Percentiles rank a stretch among this genome's conserved stretches.
Conservation (phyloP, 2,113 vertebrate species). For the Stomatorhinus ivindoensis region DNA sequence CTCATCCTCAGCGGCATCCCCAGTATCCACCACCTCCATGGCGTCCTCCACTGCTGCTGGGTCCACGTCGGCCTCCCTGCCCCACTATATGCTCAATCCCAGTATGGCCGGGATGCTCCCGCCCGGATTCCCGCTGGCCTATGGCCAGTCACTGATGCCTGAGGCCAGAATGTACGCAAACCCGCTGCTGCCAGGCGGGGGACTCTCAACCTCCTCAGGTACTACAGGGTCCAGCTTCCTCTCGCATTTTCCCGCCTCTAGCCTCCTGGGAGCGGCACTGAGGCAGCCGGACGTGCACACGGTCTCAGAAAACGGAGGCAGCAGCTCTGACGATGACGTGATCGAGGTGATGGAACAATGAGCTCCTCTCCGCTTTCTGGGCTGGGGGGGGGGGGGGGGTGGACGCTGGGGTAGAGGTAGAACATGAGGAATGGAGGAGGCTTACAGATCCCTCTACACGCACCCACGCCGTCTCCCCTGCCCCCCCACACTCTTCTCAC, state of each 20-base stretch:
- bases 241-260: constrained; percentile 74
- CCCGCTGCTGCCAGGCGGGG: constrained; percentile 54
- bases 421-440: background rate
- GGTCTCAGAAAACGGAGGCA: constrained; percentile 76
- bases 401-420: background rate
- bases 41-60: constrained; percentile 69
- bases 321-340: constrained; percentile 93
- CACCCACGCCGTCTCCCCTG: constrained; percentile 14
- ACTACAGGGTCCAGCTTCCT: constrained; percentile 73
- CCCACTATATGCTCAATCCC: constrained; percentile 85
- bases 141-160: constrained; percentile 80
- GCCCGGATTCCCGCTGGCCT: constrained; percentile 76
- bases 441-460: background rate
- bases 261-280: constrained; percentile 79
- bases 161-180: constrained; percentile 64
- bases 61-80: constrained; percentile 72
- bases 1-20: constrained; percentile 71
- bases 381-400: background rate
- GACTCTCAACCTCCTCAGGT: constrained; percentile 68
- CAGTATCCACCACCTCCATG: constrained; percentile 72
- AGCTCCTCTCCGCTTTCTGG: constrained; percentile 25
- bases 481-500: constrained; percentile 15
- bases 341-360: constrained; percentile 95
- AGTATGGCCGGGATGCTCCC: constrained; percentile 78
- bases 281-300: constrained; percentile 67